Evolutionary conservation across 2,888 invertebrate species (phyloP), one percentile per base, ranked within the genome.

Genomic region (Platycnemis pennipes): DNA sequence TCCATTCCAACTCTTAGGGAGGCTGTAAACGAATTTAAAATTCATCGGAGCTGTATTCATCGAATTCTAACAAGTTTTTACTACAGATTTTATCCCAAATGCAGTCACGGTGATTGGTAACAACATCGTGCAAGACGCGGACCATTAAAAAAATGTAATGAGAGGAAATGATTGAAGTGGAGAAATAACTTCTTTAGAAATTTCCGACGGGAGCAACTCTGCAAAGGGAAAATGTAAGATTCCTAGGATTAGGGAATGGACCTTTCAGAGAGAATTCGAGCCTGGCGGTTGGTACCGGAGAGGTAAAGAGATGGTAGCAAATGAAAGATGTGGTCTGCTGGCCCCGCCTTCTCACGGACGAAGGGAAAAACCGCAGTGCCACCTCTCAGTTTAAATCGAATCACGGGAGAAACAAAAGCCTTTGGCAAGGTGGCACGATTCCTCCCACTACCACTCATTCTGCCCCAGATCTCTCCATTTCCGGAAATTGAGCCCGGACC

Each of bases 381-480:
- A 87, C 87, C 87, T 87, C 46, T 87, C 44, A 46, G 87, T 87
- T 87, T n/a, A n/a, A 87, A 87, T 46, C 46, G 45, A 46, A 87
- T 46, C 46, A 44, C 44, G 44, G 26, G 2, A 11, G 22, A n/a
- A 87, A 87, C 13, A 42, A 45, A 87, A 87, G 0, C 44, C 87
- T 44, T 87, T n/a, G 45, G 22, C n/a, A 45, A n/a, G 87, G 11
- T 26, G 45, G 22, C 46, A 11, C 87, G 19, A 13, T 37, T 26
- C 11, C 37, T 77, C 31, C 44, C 87, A 8, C 87, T 19, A 22
- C 26, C 87, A n/a, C 45, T 22, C 2, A 11, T 87, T 19, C 26
- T 45, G 1, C 45, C 87, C 45, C 2, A 22, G 26, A 8, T n/a
- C 37, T 1, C 2, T 45, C n/a, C 87, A 44, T 45, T 26, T 26